Base-by-base conservation (phyloP, 1,140 invertebrate genomes). In the Zophobas atratus region DNA sequence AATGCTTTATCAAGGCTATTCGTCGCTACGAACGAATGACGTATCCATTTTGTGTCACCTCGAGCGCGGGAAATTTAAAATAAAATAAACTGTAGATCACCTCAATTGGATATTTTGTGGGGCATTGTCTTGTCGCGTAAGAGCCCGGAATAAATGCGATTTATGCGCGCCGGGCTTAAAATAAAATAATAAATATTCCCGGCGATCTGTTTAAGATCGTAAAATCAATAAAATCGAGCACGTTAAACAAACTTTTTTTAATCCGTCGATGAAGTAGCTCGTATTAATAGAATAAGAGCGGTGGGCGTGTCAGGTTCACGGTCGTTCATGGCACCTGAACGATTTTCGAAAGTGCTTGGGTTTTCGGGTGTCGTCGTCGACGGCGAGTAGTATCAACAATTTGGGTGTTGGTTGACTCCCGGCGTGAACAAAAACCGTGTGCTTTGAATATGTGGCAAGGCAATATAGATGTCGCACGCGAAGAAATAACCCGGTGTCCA, bases 391-490 rank as follows among this genome's bases (percentile, higher is more conserved):
- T 20, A 20, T 20, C 20, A 20, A 20, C 20, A 20, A 20, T 20
- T 20, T 55, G 8, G 53, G 20, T 55, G 53, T 79, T 80, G 71
- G 71, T 73, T 73, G 71, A 73, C 71, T 73, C 71, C 71, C 36
- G 71, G 38, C 46, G 70, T 53, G 34, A 81, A 84, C 57, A 81
- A 48, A 20, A 70, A 84, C 80, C 80, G 81, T 83, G 82, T 84
- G 82, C 77, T 82, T 20, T 76, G 73, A 51, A 46, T 81, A 79
- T 79, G 70, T 72, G 55, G 72, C 84, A 85, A 85, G 84, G 84
- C 84, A 85, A 81, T 20, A 20, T 85, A 83, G 82, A 85, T 82
- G 84, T 84, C 82, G 81, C 82, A 56, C 38, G 53, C 51, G 72
- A 75, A 74, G 33, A 72, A 60, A 60, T 60, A 41, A 57, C 34